Base-by-base conservation (phyloP, 2,888 invertebrate species). In the Troides oblongomaculatus region DNA sequence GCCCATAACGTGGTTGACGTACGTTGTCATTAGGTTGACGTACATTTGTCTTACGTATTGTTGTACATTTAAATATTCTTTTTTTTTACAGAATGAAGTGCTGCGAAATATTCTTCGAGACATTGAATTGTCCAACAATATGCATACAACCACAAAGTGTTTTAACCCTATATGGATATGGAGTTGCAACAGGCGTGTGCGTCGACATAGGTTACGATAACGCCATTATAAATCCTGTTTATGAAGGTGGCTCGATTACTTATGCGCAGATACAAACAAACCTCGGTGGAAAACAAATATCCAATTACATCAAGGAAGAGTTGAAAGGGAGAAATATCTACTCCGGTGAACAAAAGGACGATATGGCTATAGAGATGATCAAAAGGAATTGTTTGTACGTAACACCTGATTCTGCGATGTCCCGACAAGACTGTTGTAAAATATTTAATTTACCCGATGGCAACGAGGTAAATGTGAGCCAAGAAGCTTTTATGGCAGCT, bases 61-160 rank as follows among this genome's bases (percentile, higher is more conserved):
- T 39, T 7, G 39, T 39, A 50, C 50, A 17, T 17, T 12, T 6
- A 30, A 21, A 36, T 57, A 30, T 23, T 12, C 3, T 58, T 39
- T 39, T 62, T 60, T 21, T 64, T 80, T 80, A 36, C 84, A 90
- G 91, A 76, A 74, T 82, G 8, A 84, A 85, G 79, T 87, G 84
- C 76, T 88, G 89, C 65, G 86, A 92, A 74, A 78, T 90, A 57
- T 87, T 89, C 69, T 90, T 90, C 69, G 91, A 92, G 71, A 83
- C 84, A 0, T 74, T 92, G 2, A 92, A 91, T 59, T 73, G 76
- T 1, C 89, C 91, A 0, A 84, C 82, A 0, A 39, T 90, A 1
- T 90, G 88, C 64, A 77, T 91, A 3, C 89, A 89, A 69, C 71
- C 86, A 0, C 87, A 89, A 71, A 77, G 80, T 36, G 84, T 84